Evolutionary conservation across 2,113 vertebrate species (phyloP).

Genomic region (Neomonachus schauinslandi): DNA sequence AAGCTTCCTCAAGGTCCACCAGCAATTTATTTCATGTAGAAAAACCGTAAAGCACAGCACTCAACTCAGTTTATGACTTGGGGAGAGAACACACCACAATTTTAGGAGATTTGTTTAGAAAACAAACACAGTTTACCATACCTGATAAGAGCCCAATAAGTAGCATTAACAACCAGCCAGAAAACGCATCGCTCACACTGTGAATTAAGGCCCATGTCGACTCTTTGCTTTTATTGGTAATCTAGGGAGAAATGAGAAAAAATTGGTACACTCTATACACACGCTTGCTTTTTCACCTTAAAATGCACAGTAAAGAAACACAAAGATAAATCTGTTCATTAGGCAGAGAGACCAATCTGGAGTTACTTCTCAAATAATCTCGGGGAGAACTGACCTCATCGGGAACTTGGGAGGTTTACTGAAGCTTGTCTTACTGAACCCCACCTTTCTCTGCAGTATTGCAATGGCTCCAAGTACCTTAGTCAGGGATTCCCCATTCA

Average conservation of each 20-base stretch:
- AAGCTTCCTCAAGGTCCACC: neutral
- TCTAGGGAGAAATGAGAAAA: constrained; percentile 86
- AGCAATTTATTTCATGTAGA: constrained; percentile 34
- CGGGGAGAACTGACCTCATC: neutral
- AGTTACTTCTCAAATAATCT: constrained; percentile 21
- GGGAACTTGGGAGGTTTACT: neutral
- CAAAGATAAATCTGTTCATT: constrained; percentile 48
- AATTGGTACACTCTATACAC: neutral
- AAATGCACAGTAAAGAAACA: constrained; percentile 23
- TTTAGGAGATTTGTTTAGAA: constrained; percentile 47
- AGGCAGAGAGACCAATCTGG: constrained; percentile 19
- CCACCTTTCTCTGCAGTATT: neutral
- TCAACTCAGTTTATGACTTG: neutral
- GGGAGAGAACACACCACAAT: neutral
- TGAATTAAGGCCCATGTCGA: constrained; percentile 93
- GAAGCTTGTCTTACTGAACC: neutral
- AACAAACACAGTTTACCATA: constrained; percentile 78
- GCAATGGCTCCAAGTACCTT: neutral
- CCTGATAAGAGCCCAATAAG: constrained; percentile 96
- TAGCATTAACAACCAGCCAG: constrained; percentile 98
- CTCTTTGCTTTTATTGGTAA: constrained; percentile 94
- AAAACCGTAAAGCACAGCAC: constrained; percentile 10
- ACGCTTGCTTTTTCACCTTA: constrained; percentile 32
- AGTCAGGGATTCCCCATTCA: neutral
- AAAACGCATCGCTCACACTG: constrained; percentile 96